Base-by-base conservation (phyloP, 2,888 invertebrate species). In the Mimas tiliae region DNA sequence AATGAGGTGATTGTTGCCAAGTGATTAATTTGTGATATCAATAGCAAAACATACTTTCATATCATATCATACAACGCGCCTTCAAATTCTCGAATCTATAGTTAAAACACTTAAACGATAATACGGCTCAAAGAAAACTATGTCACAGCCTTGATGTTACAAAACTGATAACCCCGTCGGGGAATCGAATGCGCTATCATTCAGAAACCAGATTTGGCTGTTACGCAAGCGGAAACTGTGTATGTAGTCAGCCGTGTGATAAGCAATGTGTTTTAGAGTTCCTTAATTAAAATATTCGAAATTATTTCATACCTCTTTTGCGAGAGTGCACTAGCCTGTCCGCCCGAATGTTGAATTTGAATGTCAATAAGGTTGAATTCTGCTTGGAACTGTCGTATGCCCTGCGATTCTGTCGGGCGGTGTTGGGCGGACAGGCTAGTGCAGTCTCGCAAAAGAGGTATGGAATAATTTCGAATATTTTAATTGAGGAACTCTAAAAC, bases 131-230 rank as follows among this genome's bases (percentile, higher is more conserved):
- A 87, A 88, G 89, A 90, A 91, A 92, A 93, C 77, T 92, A 79
- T 91, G 91, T 86, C 92, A 88, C 83, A 89, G 88, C 92, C 92
- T 93, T 93, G 89, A 80, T 81, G 83, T 87, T 87, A 86, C 84
- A 76, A 83, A 68, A 74, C 70, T 82, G 91, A 91, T 91, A 91
- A 91, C 90, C 91, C 89, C 88, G 77, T 62, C 78, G 77, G 79
- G 73, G 86, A 86, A 84, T 86, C 81, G 81, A 84, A 85, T 76
- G 68, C 69, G 79, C 84, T 89, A 89, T 89, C 88, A 75, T 81
- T 77, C 72, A 74, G 65, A 52, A 65, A 73, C 77, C 81, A 84
- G 86, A 87, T 89, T 89, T 76, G 86, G 79, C 64, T 67, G 75
- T 91, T 90, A 87, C 86, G 86, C 84, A 91, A 90, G 81, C 83